Evolutionary conservation across 35 echinoderm and acorn worm genomes (phyloP), one percentile per base, ranked within the genome.

Genomic region (Lytechinus pictus): DNA sequence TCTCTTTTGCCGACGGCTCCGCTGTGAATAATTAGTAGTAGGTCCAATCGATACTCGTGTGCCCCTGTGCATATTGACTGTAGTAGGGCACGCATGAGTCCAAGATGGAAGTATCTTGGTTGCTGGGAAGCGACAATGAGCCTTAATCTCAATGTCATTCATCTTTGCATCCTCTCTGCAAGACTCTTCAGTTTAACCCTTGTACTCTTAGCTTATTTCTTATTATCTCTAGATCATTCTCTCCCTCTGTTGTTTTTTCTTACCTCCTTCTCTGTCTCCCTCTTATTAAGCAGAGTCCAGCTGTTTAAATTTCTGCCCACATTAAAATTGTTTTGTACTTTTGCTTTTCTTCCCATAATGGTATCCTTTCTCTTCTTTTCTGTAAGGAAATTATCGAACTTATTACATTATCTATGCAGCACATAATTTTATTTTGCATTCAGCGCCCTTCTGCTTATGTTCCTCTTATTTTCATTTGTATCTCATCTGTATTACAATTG

Each of bases 91-190:
- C 2, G 28, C 29, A 54, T 29, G 88, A 90, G 16, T 11, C 13
- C 88, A 27, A 90, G 88, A 90, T 90, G 88, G 66, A 79, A 79
- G 66, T 79, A 24, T n/a, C 88, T 90, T 54, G 13, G 88, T 90
- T 90, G 88, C 88, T 90, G 88, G 88, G 88, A 90, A 90, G 88
- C 88, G 52, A 54, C 88, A 90, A 54, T 44, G 88, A 79, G 66
- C 7, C 66, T 79, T 79, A 24, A 16, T 27, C 66, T 79, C 66
- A 79, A 79, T 79, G 19, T 16, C 66, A 79, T 79, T 79, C 4
- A 24, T 79, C 66, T 79, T 79, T 79, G 66, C 66, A 79, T 8
- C 16, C 66, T 79, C 19, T 24, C 19, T 79, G 1, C 16, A 24
- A 79, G n/a, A 24, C 66, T 79, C 66, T 79, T 19, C n/a, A 16